Conservation (phyloP, 53 echinoderm and acorn worm species). For the Zoroaster sp. region DNA sequence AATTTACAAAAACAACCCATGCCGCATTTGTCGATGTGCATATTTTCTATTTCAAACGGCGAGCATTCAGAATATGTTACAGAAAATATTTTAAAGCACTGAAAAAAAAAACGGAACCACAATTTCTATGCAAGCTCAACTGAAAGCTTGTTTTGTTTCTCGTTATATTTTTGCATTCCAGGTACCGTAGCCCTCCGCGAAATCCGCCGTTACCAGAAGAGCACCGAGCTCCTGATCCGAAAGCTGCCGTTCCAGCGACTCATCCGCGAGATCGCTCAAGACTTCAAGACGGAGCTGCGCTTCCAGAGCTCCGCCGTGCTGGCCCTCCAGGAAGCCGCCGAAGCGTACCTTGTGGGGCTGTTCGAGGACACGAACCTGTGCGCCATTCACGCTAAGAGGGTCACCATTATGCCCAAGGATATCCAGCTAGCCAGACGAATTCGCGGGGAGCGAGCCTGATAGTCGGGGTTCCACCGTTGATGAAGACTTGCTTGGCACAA, state of each 20-base stretch:
- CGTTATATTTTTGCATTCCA: not conserved
- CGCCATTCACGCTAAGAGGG: conserved; percentile 74
- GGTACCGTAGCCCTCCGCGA: conserved; percentile 59
- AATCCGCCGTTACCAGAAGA: conserved; percentile 73
- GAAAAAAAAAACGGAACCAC: too few relatives aligned
- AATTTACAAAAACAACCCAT: too few relatives aligned
- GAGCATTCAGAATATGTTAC: too few relatives aligned
- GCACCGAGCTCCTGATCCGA: conserved; percentile 70
- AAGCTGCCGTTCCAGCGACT: conserved; percentile 77
- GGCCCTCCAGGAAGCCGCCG: conserved; percentile 71
- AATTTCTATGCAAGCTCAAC: too few relatives aligned
- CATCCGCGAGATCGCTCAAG: conserved; percentile 75
- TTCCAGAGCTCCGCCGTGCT: conserved; percentile 78
- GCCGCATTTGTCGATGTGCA: too few relatives aligned
- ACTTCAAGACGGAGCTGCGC: conserved; percentile 75
- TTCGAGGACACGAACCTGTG: conserved; percentile 78
- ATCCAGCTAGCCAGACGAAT: conserved; percentile 75
- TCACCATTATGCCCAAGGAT: conserved; percentile 78
- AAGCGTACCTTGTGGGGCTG: conserved; percentile 72
- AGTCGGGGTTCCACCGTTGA: not conserved
- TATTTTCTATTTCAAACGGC: too few relatives aligned
- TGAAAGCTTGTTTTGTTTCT: not conserved
- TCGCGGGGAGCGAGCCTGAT: conserved; percentile 64
- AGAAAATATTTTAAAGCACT: too few relatives aligned
- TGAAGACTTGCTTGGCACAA: not conserved